These are phyloP conservation scores for Platichthys stellatus DNA, from an alignment of 2,113 vertebrate species.

Conservation along the genomic window DNA sequence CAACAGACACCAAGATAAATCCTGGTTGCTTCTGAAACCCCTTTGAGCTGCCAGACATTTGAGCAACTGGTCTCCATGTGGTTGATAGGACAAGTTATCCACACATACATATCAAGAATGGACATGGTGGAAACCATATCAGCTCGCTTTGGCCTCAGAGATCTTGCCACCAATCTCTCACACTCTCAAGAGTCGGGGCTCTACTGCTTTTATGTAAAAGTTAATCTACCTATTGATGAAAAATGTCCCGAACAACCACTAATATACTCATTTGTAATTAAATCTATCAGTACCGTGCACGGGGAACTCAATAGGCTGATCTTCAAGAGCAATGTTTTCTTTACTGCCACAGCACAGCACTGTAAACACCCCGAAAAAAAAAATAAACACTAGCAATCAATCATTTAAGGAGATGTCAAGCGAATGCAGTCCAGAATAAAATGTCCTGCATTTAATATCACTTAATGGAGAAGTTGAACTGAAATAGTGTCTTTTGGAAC, in stretches of 20 bases:
- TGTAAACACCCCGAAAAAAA: constrained; percentile 6
- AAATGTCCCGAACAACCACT: background rate
- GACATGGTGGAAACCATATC: background rate
- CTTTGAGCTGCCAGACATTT: too few relatives aligned
- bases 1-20: too few relatives aligned
- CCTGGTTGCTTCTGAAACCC: too few relatives aligned
- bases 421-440: background rate
- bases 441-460: background rate
- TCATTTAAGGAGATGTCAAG: constrained; percentile 29
- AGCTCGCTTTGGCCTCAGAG: constrained; percentile 10
- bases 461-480: background rate
- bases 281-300: constrained; percentile 8
- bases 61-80: constrained; percentile 30
- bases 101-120: background rate
- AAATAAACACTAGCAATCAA: constrained; percentile 1
- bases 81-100: constrained; percentile 32
- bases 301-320: background rate
- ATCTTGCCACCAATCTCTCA: background rate
- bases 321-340: background rate
- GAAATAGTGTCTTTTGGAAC: background rate
- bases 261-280: background rate
- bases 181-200: background rate
- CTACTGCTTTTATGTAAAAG: background rate
- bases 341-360: background rate
- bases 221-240: constrained; percentile 9